These are phyloP conservation scores for Andrena cerasifolii DNA, from an alignment of 1,140 invertebrate genomes.

Conservation along the genomic window DNA sequence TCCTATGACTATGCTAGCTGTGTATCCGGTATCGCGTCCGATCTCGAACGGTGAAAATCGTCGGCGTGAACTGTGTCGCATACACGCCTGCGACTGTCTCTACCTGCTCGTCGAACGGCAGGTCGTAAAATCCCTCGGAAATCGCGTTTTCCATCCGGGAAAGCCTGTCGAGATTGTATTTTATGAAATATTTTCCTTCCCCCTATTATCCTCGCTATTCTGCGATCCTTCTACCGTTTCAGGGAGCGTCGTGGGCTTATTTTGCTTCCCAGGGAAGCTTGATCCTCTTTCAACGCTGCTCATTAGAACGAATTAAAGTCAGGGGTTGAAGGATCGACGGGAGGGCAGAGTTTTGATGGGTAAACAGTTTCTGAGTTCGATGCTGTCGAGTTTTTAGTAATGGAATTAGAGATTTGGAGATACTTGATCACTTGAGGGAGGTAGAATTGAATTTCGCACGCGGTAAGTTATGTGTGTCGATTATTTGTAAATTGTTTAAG, in stretches of 20 bases:
- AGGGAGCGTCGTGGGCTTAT: not conserved
- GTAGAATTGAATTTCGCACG: no score
- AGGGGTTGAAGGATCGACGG: not conserved
- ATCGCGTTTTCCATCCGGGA: not conserved
- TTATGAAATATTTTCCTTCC: not conserved
- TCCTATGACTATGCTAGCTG: constrained; percentile 10
- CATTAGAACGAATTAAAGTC: not conserved
- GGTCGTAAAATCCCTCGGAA: constrained; percentile 31
- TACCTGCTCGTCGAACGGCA: constrained; percentile 45
- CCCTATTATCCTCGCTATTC: not conserved
- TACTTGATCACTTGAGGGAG: no score
- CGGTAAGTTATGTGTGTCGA: no score
- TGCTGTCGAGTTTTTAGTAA: no score
- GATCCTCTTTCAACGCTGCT: not conserved
- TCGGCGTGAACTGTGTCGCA: constrained; percentile 23
- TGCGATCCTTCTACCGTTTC: not conserved
- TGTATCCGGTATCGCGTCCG: constrained; percentile 43
- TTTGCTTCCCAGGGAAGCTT: no score
- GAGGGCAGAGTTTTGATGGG: no score
- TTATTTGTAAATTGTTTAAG: no score
- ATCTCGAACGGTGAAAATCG: constrained; percentile 60
- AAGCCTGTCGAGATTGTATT: not conserved
- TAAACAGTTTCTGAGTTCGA: no score
- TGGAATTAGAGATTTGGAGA: no score
- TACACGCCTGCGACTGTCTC: constrained; percentile 20